Percentiles rank a stretch among this genome's conserved stretches.
Conservation (phyloP, 2,888 invertebrate species). For the Axea sp. region DNA sequence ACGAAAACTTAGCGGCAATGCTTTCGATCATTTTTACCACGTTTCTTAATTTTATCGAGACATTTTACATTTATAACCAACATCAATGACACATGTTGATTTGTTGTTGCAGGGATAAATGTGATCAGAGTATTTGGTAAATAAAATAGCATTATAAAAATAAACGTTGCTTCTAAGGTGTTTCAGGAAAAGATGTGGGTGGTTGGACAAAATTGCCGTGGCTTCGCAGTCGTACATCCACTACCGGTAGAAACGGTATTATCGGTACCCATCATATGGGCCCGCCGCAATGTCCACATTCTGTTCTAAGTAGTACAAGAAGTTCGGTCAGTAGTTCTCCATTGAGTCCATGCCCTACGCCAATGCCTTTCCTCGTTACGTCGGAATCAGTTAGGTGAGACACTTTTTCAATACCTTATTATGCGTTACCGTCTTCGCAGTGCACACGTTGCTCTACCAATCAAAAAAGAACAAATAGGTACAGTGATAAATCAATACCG, state of each 20-base stretch:
- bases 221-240: constrained; percentile 69
- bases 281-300: constrained; percentile 87
- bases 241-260: constrained; percentile 52
- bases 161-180: constrained; percentile 57
- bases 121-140: constrained; percentile 3
- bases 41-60: constrained; percentile 10
- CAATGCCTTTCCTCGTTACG: constrained; percentile 87
- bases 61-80: too few species aligned
- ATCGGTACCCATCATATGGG: constrained; percentile 76
- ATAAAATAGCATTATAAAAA: neutral
- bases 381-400: constrained; percentile 85
- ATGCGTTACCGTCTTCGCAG: too few species aligned
- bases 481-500: too few species aligned
- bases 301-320: constrained; percentile 84
- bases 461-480: too few species aligned
- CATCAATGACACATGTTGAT: too few species aligned
- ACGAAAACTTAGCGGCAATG: too few species aligned
- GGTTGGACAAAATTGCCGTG: constrained; percentile 76
- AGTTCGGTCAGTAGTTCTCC: constrained; percentile 84
- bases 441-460: too few species aligned
- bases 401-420: too few species aligned
- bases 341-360: constrained; percentile 86
- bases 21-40: constrained; percentile 10
- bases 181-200: constrained; percentile 70
- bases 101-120: too few species aligned